These are phyloP conservation scores for Acronicta leporina DNA, from an alignment of 2,888 invertebrate species.

Conservation along the genomic window DNA sequence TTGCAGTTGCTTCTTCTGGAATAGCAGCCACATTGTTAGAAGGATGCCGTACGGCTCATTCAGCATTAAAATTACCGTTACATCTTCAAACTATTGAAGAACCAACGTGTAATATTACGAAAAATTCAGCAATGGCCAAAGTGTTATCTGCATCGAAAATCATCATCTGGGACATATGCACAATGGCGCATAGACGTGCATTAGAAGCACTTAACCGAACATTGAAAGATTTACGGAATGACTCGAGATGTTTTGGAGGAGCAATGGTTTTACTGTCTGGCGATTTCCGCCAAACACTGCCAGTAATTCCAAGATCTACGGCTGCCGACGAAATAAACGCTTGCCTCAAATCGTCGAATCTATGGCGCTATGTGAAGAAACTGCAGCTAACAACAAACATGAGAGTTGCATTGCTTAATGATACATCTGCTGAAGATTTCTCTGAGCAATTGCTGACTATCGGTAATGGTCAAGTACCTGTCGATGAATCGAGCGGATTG, in stretches of 20 bases:
- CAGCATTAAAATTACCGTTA: conserved; percentile 33
- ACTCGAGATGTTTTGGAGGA: conserved; percentile 41
- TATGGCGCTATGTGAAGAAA: too few relatives aligned
- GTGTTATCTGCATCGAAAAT: conserved; percentile 2
- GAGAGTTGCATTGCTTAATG: too few relatives aligned
- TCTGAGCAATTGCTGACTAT: too few relatives aligned
- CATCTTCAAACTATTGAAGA: conserved; percentile 35
- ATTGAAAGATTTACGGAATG: not conserved
- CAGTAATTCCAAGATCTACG: conserved; percentile 58
- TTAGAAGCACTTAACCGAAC: conserved; percentile 3
- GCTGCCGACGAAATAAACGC: conserved; percentile 49
- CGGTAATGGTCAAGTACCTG: too few relatives aligned
- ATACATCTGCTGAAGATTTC: too few relatives aligned
- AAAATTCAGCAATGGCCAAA: conserved; percentile 15
- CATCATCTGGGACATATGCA: conserved; percentile 12
- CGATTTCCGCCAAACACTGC: conserved; percentile 60
- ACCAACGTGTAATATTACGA: conserved; percentile 33
- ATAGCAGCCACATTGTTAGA: too few relatives aligned
- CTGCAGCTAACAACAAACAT: too few relatives aligned
- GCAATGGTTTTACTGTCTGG: conserved; percentile 55
- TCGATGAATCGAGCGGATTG: too few relatives aligned
- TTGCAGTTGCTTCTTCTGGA: conserved; percentile 52
- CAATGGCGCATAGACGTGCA: conserved; percentile 6
- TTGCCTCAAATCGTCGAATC: too few relatives aligned
- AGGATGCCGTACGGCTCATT: conserved; percentile 26